These are phyloP conservation scores for Hippoglossus hippoglossus DNA, from an alignment of 2,797 vertebrate species.

Conservation along the genomic window DNA sequence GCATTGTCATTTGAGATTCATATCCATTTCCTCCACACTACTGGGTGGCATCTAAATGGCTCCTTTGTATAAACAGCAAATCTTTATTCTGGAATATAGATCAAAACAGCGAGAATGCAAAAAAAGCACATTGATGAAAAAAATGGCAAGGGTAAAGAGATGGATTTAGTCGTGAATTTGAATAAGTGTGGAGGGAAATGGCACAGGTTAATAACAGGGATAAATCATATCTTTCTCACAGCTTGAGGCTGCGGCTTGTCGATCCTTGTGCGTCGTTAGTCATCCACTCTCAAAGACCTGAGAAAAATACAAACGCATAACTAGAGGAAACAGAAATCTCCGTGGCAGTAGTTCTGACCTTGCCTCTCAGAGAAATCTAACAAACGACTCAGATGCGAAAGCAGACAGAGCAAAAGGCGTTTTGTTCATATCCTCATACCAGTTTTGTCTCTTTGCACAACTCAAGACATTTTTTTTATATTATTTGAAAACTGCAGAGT, in stretches of 20 bases:
- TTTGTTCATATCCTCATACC: conserved; percentile 15
- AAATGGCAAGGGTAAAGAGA: conserved; percentile 41
- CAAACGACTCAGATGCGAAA: conserved; percentile 51
- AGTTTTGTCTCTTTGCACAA: conserved; percentile 35
- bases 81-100: conserved; percentile 65
- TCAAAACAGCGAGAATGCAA: conserved; percentile 52
- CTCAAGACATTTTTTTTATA: conserved; percentile 15
- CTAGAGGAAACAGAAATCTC: conserved; percentile 65
- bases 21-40: conserved; percentile 38
- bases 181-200: conserved; percentile 70
- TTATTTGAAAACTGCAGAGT: conserved; percentile 32
- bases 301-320: conserved; percentile 73
- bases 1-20: conserved; percentile 63
- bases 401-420: conserved; percentile 36
- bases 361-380: conserved; percentile 61
- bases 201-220: conserved; percentile 78
- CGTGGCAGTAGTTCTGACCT: conserved; percentile 63
- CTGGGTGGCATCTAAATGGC: conserved; percentile 48
- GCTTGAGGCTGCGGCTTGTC: conserved; percentile 70
- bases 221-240: conserved; percentile 74
- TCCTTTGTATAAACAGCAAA: conserved; percentile 69
- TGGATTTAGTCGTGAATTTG: conserved; percentile 71
- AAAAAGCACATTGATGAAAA: conserved; percentile 43
- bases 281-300: conserved; percentile 73
- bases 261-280: conserved; percentile 71